phyloP scores from a whole-genome alignment of 2,797 vertebrate genomes.

The Sciurus carolinensis region DNA sequence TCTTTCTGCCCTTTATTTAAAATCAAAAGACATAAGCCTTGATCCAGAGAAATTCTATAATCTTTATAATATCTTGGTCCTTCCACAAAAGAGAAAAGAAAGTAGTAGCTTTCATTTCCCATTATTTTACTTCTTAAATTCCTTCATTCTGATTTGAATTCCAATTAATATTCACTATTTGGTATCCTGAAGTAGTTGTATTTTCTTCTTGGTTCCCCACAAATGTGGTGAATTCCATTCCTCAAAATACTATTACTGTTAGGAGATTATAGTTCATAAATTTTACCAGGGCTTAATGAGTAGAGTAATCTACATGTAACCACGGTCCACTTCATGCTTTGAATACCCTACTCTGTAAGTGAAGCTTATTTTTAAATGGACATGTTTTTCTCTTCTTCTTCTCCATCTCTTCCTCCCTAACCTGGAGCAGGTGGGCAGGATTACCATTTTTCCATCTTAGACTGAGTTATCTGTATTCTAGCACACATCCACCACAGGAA shows the following conservation, averaged over 20 bases:
- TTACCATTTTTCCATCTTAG: no score
- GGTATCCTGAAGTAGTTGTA: neutral
- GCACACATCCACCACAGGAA: no score
- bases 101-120: neutral
- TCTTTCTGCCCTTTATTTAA: neutral
- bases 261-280: fast-evolving
- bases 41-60: neutral
- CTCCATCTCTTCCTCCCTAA: no score
- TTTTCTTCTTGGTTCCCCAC: neutral
- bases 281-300: neutral
- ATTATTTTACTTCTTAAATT: neutral
- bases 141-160: neutral
- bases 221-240: neutral
- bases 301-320: neutral
- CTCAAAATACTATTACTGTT: neutral
- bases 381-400: no score
- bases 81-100: neutral
- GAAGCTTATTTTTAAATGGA: no score
- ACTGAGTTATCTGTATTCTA: no score
- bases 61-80: neutral
- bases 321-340: no score
- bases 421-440: no score
- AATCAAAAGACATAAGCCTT: neutral
- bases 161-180: neutral
- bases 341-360: no score